Conservation (phyloP, 2,113 vertebrate species). For the Piprites chloris region DNA sequence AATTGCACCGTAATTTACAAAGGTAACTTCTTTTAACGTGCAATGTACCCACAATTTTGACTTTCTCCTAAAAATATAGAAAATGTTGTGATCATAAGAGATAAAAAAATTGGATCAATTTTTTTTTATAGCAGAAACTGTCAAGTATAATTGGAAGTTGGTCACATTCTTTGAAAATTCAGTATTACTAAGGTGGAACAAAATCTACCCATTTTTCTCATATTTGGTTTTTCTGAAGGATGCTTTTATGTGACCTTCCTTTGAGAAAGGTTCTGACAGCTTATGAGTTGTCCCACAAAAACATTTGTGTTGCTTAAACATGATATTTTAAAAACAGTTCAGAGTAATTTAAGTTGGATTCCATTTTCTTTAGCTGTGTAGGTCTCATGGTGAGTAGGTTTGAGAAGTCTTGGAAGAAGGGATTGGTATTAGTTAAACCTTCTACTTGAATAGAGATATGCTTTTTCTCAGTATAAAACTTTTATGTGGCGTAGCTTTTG, state of each 20-base stretch:
- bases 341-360: neutral
- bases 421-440: neutral
- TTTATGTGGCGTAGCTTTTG: neutral
- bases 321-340: neutral
- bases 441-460: neutral
- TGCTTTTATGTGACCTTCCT: neutral
- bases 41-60: neutral
- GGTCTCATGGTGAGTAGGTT: neutral
- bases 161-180: neutral
- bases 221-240: neutral
- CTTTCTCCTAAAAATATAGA: neutral
- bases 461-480: neutral
- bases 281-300: neutral
- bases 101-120: neutral
- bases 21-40: neutral
- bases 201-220: neutral
- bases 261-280: neutral
- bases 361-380: neutral
- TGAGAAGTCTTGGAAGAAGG: neutral
- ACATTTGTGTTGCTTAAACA: neutral
- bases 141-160: neutral
- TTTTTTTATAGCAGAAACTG: neutral
- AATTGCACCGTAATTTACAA: neutral
- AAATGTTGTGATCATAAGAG: neutral
- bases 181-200: neutral